Percentiles rank a stretch among this genome's conserved stretches.
These are phyloP conservation scores for Plumapathes pennacea DNA, from an alignment of 92 coral and sea anemone genomes.

Conservation along the genomic window DNA sequence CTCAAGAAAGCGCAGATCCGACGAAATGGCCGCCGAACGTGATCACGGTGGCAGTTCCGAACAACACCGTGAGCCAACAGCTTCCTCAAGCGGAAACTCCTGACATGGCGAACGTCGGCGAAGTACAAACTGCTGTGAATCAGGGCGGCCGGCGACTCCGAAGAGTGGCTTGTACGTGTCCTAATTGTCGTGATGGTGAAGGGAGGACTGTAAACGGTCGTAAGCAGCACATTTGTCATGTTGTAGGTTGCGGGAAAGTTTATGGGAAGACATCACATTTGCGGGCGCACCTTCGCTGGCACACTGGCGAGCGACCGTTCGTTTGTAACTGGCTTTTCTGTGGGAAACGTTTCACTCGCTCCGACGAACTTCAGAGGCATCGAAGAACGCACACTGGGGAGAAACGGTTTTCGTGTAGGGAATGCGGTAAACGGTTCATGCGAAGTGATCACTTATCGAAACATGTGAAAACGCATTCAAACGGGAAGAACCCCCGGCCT, in stretches of 20 bases:
- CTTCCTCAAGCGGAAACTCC: conserved; percentile 15
- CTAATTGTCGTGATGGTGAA: conserved; percentile 98
- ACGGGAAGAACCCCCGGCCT: conserved; percentile 49
- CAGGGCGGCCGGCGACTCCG: conserved; percentile 84
- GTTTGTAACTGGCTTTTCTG: conserved; percentile 98
- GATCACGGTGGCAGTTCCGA: conserved; percentile 58
- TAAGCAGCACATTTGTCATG: conserved; percentile 92
- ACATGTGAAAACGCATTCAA: conserved; percentile 94
- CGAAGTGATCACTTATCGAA: conserved; percentile 97
- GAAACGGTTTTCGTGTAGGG: conserved; percentile 82
- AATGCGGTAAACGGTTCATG: conserved; percentile 96
- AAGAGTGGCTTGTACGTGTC: conserved; percentile 98
- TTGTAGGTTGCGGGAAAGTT: conserved; percentile 95
- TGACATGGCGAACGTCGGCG: not conserved
- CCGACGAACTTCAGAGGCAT: conserved; percentile 95
- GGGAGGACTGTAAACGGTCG: conserved; percentile 97
- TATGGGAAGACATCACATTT: conserved; percentile 98
- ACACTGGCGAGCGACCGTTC: conserved; percentile 96
- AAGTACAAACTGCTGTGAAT: conserved; percentile 9
- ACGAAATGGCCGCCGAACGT: conserved; percentile 78
- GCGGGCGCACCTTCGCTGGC: conserved; percentile 99
- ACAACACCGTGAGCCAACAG: no score
- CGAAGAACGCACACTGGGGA: conserved; percentile 99
- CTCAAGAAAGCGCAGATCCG: conserved; percentile 74
- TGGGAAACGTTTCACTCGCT: conserved; percentile 95